phyloP scores from a whole-genome alignment of 2,113 vertebrate species.

The Anser brachyrhynchus region DNA sequence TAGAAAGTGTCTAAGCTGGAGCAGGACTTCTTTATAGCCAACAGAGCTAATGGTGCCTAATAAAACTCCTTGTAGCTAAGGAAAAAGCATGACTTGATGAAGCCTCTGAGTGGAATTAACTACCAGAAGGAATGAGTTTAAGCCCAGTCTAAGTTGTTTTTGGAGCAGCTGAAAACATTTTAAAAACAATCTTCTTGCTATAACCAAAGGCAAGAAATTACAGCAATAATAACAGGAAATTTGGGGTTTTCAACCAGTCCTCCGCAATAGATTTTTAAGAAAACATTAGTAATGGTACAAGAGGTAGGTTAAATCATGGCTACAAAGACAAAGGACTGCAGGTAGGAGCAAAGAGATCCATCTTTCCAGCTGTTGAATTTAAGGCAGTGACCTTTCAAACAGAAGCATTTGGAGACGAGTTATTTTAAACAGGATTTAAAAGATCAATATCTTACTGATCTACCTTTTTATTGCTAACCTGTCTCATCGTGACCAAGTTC shows the following conservation, averaged over 20 bases:
- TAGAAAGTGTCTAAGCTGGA: neutral
- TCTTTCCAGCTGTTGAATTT: neutral
- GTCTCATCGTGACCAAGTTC: neutral
- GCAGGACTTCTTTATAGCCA: neutral
- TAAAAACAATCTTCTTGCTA: neutral
- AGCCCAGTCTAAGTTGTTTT: neutral
- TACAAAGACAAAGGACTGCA: neutral
- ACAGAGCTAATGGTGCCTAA: neutral
- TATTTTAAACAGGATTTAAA: neutral
- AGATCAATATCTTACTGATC: neutral
- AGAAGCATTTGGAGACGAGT: neutral
- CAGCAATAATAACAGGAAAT: conserved; percentile 21
- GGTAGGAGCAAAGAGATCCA: neutral
- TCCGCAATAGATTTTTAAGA: neutral
- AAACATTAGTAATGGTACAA: conserved; percentile 6
- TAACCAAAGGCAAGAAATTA: conserved; percentile 16
- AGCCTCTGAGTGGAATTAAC: conserved; percentile 49
- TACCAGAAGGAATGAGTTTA: conserved; percentile 23
- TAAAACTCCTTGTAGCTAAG: conserved; percentile 45
- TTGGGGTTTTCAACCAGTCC: neutral
- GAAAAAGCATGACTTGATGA: conserved; percentile 29
- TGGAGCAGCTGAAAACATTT: conserved; percentile 30
- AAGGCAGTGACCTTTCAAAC: neutral
- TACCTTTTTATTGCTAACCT: neutral
- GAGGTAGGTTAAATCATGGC: neutral